These are phyloP conservation scores for Drosophila auraria DNA, from an alignment of 1,140 invertebrate genomes.

Conservation along the genomic window DNA sequence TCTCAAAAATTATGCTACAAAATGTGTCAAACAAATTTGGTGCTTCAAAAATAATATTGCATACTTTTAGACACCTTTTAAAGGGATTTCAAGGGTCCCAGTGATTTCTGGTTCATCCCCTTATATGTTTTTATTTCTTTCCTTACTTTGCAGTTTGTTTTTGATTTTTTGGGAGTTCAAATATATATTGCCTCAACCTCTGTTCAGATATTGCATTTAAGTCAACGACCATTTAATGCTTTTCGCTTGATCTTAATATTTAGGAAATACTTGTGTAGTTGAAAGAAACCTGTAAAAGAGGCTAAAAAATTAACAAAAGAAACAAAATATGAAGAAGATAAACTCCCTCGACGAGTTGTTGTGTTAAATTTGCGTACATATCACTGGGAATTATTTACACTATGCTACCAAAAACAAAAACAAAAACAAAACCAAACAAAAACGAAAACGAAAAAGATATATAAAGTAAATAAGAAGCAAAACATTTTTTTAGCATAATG, in stretches of 20 bases:
- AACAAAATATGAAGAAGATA: neutral
- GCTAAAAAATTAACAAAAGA: conserved; percentile 24
- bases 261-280: conserved; percentile 14
- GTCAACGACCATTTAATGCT: conserved; percentile 43
- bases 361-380: conserved; percentile 77
- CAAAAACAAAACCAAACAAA: neutral
- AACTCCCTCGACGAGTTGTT: conserved; percentile 61
- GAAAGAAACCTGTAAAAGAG: conserved; percentile 24
- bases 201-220: conserved; percentile 47
- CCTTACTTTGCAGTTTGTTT: neutral
- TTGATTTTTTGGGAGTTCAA: conserved; percentile 8
- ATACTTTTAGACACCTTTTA: too few relatives aligned
- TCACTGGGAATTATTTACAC: conserved; percentile 78
- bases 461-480: neutral
- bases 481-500: conserved; percentile 50
- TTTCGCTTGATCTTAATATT: conserved; percentile 39
- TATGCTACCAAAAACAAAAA: conserved; percentile 35
- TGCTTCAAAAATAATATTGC: too few relatives aligned
- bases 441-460: neutral
- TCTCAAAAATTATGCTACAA: too few relatives aligned
- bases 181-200: conserved; percentile 26
- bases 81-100: too few relatives aligned
- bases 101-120: too few relatives aligned
- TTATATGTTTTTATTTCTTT: neutral
- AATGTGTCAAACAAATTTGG: too few relatives aligned